phyloP scores from a whole-genome alignment of 2,113 vertebrate genomes.

The Caloenas nicobarica region DNA sequence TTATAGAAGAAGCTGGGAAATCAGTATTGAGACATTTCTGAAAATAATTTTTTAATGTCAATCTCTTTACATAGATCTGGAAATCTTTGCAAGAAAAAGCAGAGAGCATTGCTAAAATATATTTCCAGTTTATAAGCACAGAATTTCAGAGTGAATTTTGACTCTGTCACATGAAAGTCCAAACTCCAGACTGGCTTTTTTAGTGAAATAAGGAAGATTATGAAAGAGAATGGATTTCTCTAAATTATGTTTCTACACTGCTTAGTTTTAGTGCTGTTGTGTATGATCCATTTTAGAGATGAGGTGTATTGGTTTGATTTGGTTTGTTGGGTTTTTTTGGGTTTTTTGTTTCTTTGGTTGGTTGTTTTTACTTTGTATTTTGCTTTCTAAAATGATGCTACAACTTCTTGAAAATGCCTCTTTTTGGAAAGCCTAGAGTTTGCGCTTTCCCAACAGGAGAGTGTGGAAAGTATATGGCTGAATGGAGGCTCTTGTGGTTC shows the following conservation, averaged over 20 bases:
- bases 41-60: conserved; percentile 5
- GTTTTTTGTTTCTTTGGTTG: no score
- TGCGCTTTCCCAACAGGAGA: background rate
- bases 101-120: background rate
- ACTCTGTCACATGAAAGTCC: background rate
- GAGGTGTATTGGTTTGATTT: background rate
- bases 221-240: background rate
- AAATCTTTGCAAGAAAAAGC: background rate
- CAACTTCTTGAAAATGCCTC: background rate
- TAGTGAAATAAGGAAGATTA: background rate
- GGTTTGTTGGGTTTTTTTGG: no score
- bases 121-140: background rate
- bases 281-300: background rate
- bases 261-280: background rate
- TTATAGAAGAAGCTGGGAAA: conserved; percentile 15
- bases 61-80: background rate
- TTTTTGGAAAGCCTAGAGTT: background rate
- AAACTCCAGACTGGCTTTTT: background rate
- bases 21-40: background rate
- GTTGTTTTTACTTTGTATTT: no score
- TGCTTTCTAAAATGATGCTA: fast-evolving
- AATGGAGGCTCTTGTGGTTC: background rate
- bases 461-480: fast-evolving
- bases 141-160: background rate
- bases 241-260: background rate